Base-by-base conservation (phyloP, 2,113 vertebrate genomes). In the Thamnaconus septentrionalis region DNA sequence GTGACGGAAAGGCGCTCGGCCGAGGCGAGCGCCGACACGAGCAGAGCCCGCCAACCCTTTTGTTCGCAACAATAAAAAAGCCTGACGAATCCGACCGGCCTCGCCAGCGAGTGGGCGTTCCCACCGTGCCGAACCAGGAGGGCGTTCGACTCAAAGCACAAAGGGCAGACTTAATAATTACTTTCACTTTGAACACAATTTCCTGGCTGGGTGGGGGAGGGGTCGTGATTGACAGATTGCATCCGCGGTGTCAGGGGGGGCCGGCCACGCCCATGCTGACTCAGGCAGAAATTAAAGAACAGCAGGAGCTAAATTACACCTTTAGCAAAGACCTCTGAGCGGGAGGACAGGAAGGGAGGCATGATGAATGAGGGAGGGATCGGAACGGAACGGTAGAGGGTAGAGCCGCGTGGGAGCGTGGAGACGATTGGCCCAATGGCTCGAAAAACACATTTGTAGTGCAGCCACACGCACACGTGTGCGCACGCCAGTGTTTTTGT, bases 351-450 rank as follows among this genome's bases (percentile, higher is more conserved):
- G 84, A 76, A 87, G 78, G 76, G 62, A 75, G 66, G 87, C 80
- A 82, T 90, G 91, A 92, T 90, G 89, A 92, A 91, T 90, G 89
- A 88, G 87, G 67, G 79, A 89, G 79, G 71, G 81, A 89, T 91
- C 81, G 78, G 85, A 90, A 79, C 76, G 56, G 87, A 90, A 87
- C 87, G 85, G 82, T 79, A 77, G 78, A 73, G 80, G 80, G 67
- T 82, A n/a, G 80, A 84, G 81, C 69, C 64, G 79, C 60, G 70
- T 72, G 74, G 73, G 79, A 82, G 78, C 80, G 66, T 56, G 64
- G 73, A 85, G 85, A 79, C 73, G 80, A 89, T 85, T 81, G 75
- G 75, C 81, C 82, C 68, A 78, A 80, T 48, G 56, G 71, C 76
- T 84, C 7, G 5, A 69, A 85, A 85, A 87, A 90, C 74, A 79